Conservation (phyloP, 2,888 invertebrate genomes). For the Liopterus haemorrhoidalis region DNA sequence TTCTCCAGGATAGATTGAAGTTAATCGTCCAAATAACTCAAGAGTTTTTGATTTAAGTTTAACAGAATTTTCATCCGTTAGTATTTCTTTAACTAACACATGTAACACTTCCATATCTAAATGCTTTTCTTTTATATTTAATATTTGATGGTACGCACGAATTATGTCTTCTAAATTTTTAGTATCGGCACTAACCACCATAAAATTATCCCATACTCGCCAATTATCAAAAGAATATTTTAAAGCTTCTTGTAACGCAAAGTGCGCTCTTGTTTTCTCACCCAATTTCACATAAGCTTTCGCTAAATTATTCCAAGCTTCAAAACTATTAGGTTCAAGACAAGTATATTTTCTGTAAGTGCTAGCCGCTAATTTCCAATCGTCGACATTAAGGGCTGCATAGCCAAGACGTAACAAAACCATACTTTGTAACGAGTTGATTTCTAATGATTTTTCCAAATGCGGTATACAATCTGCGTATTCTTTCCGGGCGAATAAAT, state of each 20-base stretch:
- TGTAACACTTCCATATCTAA: constrained; percentile 69
- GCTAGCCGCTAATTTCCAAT: constrained; percentile 76
- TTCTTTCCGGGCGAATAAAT: constrained; percentile 66
- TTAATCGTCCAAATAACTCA: constrained; percentile 69
- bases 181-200: constrained; percentile 81
- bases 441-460: constrained; percentile 72
- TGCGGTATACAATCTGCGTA: constrained; percentile 75
- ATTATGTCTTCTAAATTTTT: constrained; percentile 81
- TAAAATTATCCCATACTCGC: constrained; percentile 93
- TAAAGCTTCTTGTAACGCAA: constrained; percentile 79
- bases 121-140: constrained; percentile 78
- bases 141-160: constrained; percentile 73
- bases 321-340: constrained; percentile 83
- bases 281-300: constrained; percentile 85
- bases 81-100: constrained; percentile 65
- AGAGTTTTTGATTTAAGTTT: constrained; percentile 54
- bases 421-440: constrained; percentile 82
- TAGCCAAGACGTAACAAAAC: constrained; percentile 84
- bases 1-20: constrained; percentile 61
- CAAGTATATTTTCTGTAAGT: constrained; percentile 83
- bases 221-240: constrained; percentile 91
- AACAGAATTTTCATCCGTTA: constrained; percentile 58
- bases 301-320: constrained; percentile 97
- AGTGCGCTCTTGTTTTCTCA: constrained; percentile 79
- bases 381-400: constrained; percentile 69